A percentile compares a stretch with the other conserved stretches of the same genome.
Evolutionary conservation across 2,113 vertebrate species (phyloP).

Genomic region (Balaeniceps rex): DNA sequence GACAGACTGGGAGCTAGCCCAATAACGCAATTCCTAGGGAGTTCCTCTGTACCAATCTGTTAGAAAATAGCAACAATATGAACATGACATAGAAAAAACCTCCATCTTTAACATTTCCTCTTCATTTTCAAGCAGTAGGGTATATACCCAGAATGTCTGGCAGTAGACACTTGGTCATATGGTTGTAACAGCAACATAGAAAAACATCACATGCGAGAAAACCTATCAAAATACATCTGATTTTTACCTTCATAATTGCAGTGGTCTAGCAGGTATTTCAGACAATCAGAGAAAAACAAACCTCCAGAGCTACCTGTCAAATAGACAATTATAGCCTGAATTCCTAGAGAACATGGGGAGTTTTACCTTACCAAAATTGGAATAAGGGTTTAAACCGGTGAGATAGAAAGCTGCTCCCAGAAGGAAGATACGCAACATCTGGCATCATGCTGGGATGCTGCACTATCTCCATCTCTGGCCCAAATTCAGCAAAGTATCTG

Average conservation of each 20-base stretch:
- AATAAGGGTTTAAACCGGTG: neutral
- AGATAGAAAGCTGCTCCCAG: neutral
- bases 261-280: neutral
- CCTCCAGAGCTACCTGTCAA: neutral
- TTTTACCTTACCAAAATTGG: neutral
- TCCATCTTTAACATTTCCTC: neutral
- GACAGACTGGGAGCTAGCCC: neutral
- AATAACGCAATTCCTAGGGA: neutral
- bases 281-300: neutral
- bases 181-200: neutral
- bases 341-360: neutral
- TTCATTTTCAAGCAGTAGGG: neutral
- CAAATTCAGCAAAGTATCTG: neutral
- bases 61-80: neutral
- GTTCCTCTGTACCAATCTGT: neutral
- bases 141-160: neutral
- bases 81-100: neutral
- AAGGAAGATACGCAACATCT: neutral
- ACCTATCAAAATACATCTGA: neutral
- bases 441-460: neutral
- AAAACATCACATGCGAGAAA: neutral
- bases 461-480: neutral
- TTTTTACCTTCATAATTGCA: neutral
- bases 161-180: neutral
- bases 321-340: neutral